These are phyloP conservation scores for Octonoba sinensis DNA, from an alignment of 2,888 invertebrate genomes.

Conservation along the genomic window DNA sequence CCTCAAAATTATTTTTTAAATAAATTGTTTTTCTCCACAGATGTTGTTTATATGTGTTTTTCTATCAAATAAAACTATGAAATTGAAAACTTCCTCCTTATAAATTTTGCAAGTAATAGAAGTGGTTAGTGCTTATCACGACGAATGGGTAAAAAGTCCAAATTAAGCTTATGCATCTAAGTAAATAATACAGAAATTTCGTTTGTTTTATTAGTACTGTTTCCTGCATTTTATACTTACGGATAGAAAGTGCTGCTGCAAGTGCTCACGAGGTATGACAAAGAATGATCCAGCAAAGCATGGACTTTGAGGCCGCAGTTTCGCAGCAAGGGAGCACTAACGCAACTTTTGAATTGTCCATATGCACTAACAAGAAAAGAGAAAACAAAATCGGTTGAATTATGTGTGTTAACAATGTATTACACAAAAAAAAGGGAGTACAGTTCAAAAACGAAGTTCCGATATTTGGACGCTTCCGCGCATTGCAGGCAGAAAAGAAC, in stretches of 20 bases:
- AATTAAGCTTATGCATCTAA: neutral
- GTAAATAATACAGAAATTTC: too few species aligned
- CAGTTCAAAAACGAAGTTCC: neutral
- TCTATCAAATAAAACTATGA: too few species aligned
- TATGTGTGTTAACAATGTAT: neutral
- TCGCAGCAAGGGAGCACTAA: constrained; percentile 65
- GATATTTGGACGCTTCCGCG: too few species aligned
- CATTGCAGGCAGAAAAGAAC: too few species aligned
- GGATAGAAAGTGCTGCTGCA: constrained; percentile 60
- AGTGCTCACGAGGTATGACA: constrained; percentile 51
- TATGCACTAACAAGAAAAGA: constrained; percentile 62
- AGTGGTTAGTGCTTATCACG: too few species aligned
- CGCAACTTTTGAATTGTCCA: constrained; percentile 66
- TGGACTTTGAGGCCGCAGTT: constrained; percentile 66
- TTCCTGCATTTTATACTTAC: constrained; percentile 50
- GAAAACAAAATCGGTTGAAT: neutral
- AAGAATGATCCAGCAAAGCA: constrained; percentile 66
- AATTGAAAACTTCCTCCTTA: too few species aligned
- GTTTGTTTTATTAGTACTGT: too few species aligned
- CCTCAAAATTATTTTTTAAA: too few species aligned
- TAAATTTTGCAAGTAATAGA: too few species aligned
- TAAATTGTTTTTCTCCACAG: too few species aligned
- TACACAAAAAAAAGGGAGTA: neutral
- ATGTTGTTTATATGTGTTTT: too few species aligned
- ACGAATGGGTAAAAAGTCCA: too few species aligned